Evolutionary conservation across 1,140 invertebrate genomes (phyloP).

Genomic region (Bombus vancouverensis): DNA sequence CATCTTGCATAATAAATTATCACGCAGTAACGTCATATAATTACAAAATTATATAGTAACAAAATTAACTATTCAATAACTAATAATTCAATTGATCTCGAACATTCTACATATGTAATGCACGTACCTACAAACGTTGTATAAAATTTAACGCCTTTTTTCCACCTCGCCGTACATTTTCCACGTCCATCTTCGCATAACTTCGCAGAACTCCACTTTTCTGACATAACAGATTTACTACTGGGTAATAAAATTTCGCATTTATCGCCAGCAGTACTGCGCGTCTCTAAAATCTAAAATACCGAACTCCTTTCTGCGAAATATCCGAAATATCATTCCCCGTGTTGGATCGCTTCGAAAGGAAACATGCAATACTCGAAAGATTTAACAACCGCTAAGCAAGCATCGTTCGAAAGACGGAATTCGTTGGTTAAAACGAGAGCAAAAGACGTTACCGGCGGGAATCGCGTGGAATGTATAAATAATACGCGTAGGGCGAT

Average conservation of each 20-base stretch:
- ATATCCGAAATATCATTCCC: no score
- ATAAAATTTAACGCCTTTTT: neutral
- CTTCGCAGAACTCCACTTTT: neutral
- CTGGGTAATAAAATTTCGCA: neutral
- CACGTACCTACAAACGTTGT: no score
- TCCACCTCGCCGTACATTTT: no score
- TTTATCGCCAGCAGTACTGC: neutral
- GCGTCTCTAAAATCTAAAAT: neutral
- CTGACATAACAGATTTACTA: neutral
- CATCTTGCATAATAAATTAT: no score
- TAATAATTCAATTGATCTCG: no score
- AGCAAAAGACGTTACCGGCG: conserved; percentile 15
- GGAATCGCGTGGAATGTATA: conserved; percentile 30
- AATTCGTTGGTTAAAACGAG: neutral
- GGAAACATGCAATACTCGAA: neutral
- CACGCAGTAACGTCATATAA: no score
- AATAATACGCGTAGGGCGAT: neutral
- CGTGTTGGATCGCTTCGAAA: neutral
- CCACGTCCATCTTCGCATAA: neutral
- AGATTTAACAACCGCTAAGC: neutral
- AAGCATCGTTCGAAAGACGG: neutral
- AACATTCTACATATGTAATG: no score
- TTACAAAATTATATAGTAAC: no score
- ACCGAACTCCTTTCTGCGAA: neutral
- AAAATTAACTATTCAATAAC: neutral